A percentile compares a stretch with the other conserved stretches of the same genome.
Evolutionary conservation across 2,888 invertebrate genomes (phyloP).

Genomic region (Monochamus alternatus): DNA sequence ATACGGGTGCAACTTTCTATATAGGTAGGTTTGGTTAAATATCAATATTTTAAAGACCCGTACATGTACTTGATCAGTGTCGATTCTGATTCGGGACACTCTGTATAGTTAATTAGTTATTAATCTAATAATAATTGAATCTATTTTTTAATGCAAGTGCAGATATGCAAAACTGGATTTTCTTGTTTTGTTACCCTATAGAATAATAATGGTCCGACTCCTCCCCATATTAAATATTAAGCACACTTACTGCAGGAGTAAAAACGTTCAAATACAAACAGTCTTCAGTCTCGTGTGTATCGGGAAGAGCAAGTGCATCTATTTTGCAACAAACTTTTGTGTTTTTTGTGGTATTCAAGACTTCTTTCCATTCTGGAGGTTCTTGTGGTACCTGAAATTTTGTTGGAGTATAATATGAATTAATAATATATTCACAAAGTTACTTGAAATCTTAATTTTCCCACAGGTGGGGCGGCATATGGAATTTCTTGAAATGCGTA

Average conservation of each 20-base stretch:
- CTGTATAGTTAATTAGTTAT: too few species aligned
- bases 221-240: too few species aligned
- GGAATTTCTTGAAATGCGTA: constrained; percentile 44
- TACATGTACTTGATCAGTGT: too few species aligned
- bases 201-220: too few species aligned
- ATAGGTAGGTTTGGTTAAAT: too few species aligned
- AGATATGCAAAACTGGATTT: too few species aligned
- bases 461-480: constrained; percentile 39
- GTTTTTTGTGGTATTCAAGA: constrained; percentile 47
- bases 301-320: neutral
- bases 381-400: constrained; percentile 48
- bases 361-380: constrained; percentile 36
- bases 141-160: too few species aligned
- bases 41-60: too few species aligned
- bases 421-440: neutral
- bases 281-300: constrained; percentile 10
- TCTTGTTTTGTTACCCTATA: too few species aligned
- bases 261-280: constrained; percentile 15
- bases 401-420: constrained; percentile 2
- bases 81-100: too few species aligned
- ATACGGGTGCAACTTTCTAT: too few species aligned
- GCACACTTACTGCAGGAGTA: neutral
- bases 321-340: constrained; percentile 48
- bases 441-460: constrained; percentile 36
- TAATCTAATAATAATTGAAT: too few species aligned